Percentiles rank a stretch among this genome's conserved stretches.
Evolutionary conservation across 2,797 vertebrate species (phyloP).

Genomic region (Typhlichthys subterraneus): DNA sequence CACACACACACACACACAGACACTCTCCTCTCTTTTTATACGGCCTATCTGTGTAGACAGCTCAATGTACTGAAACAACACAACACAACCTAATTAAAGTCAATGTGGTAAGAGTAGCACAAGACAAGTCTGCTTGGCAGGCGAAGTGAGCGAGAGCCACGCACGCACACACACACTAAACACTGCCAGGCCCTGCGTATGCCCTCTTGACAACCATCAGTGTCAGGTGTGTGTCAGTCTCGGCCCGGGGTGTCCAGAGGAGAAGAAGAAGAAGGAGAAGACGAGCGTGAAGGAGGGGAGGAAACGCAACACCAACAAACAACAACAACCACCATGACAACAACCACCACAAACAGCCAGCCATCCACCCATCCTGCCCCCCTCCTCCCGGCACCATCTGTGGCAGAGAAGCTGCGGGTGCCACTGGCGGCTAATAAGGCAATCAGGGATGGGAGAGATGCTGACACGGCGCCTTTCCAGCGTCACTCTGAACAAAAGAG

Average conservation of each 20-base stretch:
- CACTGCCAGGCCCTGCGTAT: conserved; percentile 59
- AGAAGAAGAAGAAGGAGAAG: conserved; percentile 68
- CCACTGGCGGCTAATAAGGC: conserved; percentile 84
- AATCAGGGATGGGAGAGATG: conserved; percentile 85
- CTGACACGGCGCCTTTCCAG: conserved; percentile 81
- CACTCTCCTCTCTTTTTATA: conserved; percentile 18
- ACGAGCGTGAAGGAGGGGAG: conserved; percentile 53
- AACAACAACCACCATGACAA: conserved; percentile 21
- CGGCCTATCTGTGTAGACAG: conserved; percentile 28
- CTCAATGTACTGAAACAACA: conserved; percentile 37
- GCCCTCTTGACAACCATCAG: conserved; percentile 77
- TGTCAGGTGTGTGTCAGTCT: conserved; percentile 76
- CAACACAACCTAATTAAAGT: conserved; percentile 68
- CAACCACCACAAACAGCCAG: conserved; percentile 41
- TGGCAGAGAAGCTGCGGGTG: conserved; percentile 79
- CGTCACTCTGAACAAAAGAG: conserved; percentile 82
- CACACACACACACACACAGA: too few relatives aligned
- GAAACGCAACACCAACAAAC: conserved; percentile 48
- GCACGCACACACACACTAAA: conserved; percentile 40
- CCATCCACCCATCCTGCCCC: conserved; percentile 29
- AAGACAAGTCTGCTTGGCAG: conserved; percentile 61
- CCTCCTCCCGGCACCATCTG: conserved; percentile 70
- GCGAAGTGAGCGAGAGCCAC: conserved; percentile 59
- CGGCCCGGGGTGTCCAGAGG: conserved; percentile 77
- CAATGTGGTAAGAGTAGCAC: conserved; percentile 51